Base-by-base conservation (phyloP, 2,797 vertebrate genomes). In the Halcyon smyrnensis region DNA sequence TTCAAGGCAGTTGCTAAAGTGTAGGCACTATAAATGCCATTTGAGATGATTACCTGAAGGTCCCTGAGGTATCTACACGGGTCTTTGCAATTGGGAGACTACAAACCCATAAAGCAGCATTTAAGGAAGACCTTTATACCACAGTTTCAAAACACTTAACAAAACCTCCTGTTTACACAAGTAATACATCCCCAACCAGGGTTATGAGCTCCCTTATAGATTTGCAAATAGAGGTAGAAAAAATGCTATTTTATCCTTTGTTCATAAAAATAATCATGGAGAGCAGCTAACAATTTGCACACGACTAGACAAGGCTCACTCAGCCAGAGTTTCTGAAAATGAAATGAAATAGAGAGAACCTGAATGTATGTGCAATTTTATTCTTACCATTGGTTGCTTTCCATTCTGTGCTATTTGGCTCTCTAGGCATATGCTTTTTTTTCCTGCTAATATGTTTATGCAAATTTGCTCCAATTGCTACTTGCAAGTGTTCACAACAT, bases 401-500 rank as follows among this genome's bases (percentile, higher is more conserved):
- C 27, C 15, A 79, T 93, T 63, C 18, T 79, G 64, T 51, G 59
- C 32, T 94, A 20, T 67, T 89, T 88, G 74, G 39, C 68, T 92
- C 43, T 67, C 48, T 28, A 92, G 27, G 80, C 64, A 89, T 94
- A 88, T 68, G 28, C 8, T 27, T 11, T 32, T 54, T 90, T 89
- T 75, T 13, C 5, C n/a, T 23, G 69, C 50, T 94, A 94, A 92
- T 93, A 84, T 67, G 41, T 91, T 96, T 96, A 92, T 96, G 79
- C 67, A 96, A 96, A 97, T 96, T 94, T 96, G n/a, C 69, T 93
- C 84, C 93, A 92, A 83, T 94, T 97, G 67, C 82, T 89, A 36
- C 74, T 84, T 89, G 57, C 82, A 89, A 94, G 73, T 82, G 76
- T 95, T 97, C 94, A 85, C 77, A 97, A 94, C 41, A 85, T 92